Base-by-base conservation (phyloP, 2,888 invertebrate species). In the Hydriomena furcata region DNA sequence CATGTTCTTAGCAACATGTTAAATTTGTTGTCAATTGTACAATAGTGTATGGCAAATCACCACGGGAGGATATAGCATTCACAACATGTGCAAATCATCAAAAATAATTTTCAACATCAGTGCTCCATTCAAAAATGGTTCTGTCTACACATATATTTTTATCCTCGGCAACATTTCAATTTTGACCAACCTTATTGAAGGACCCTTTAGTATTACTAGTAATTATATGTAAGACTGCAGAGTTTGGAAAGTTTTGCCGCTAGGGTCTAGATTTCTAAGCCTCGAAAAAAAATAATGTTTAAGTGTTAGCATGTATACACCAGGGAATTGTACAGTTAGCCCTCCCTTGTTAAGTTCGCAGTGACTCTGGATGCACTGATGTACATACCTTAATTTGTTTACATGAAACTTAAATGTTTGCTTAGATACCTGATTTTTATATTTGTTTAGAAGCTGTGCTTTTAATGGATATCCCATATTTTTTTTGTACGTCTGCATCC, bases 271-370 rank as follows among this genome's bases (percentile, higher is more conserved):
- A 75, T 82, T 80, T 82, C 84, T 84, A 81, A 83, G 86, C 86
- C 88, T 82, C 79, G 74, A 84, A 80, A 84, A 82, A 82, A 83
- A 83, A 82, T 87, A 88, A 87, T 86, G 80, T 88, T 78, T 89
- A 90, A 89, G 89, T 89, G 89, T 90, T 89, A 90, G 89, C 84
- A 81, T 84, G 86, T 89, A 88, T 89, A 77, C 85, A 87, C 80
- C 67, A 73, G 89, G 88, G 89, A 89, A 88, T 89, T 90, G 90
- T 90, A 90, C 90, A 90, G 89, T 88, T 90, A 90, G 89, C 85
- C 87, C 88, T 87, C 89, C 89, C 89, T 88, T 76, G 85, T 88
- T 89, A 88, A 88, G 88, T 87, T 90, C 85, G 84, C 88, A 84
- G 86, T 87, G 86, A 88, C 88, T 76, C 79, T 80, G 87, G 83